Evolutionary conservation across 2,113 vertebrate species (phyloP), one percentile per base, ranked within the genome.

Genomic region (Leptobrachium leishanense): DNA sequence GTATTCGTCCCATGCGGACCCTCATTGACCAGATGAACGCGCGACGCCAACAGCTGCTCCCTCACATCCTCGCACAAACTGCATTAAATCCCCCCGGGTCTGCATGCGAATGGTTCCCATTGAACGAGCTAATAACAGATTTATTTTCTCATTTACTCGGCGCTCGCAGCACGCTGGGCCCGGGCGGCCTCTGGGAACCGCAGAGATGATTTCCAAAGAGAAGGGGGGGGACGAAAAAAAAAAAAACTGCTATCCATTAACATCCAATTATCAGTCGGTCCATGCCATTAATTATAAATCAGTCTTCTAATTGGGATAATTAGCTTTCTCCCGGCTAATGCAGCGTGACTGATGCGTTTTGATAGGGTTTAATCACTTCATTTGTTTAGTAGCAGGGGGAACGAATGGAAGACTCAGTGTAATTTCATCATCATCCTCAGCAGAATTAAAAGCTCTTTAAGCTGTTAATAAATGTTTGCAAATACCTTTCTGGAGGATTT

Each of bases 271-370:
- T 92, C 90, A 90, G 92, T 90, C 69, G 87, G 94, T 94, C 91
- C 93, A 90, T 94, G 89, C 92, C 94, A 98, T 98, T 99, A 98
- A 96, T 96, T 97, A 96, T 95, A 95, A 94, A 96, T 95, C 95
- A 93, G 89, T 86, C 87, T 87, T 92, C 95, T 96, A 98, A 98
- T 98, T 98, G 96, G 94, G 90, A 94, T 96, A 97, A 98, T 98
- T 98, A 96, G 92, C 94, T 91, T 90, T 94, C 88, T 82, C 88
- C 91, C 86, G 87, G 88, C 89, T 96, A 98, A 97, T 97, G 95
- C 93, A 90, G 90, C 90, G 88, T 93, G 92, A 94, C 95, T 88
- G 90, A 93, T 90, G 91, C 91, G 76, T 93, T 92, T 91, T 91
- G 92, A 90, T 89, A 89, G 88, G 92, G 88, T 88, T 86, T 85